A percentile compares a stretch with the other conserved stretches of the same genome.
Evolutionary conservation across 2,888 invertebrate genomes (phyloP).

Genomic region (Rapana venosa): DNA sequence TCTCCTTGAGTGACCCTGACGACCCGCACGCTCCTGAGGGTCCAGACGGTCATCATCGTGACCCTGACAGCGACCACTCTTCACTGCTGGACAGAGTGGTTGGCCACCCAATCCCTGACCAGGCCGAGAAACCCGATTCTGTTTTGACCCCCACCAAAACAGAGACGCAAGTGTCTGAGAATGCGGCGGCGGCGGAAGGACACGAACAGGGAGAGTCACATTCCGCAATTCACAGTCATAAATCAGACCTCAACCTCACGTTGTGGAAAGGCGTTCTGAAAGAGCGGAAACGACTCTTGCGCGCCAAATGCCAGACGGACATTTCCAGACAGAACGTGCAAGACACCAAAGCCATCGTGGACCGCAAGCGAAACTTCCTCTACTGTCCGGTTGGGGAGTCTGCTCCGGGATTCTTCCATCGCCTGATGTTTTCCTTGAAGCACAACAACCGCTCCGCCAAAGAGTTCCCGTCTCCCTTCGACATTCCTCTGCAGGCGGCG

Average conservation of each 20-base stretch:
- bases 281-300: constrained; percentile 2
- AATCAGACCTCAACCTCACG: neutral
- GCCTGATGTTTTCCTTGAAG: constrained; percentile 34
- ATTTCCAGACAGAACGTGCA: neutral
- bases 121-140: neutral
- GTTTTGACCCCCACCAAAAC: neutral
- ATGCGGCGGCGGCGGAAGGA: neutral
- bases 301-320: constrained; percentile 2
- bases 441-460: constrained; percentile 13
- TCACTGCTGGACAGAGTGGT: too few relatives aligned
- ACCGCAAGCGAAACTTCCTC: constrained; percentile 3
- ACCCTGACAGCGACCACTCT: too few relatives aligned
- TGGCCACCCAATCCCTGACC: too few relatives aligned
- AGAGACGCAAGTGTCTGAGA: neutral
- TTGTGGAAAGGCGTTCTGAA: neutral
- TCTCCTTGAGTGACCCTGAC: neutral
- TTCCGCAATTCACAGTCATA: neutral
- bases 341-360: constrained; percentile 30
- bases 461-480: constrained; percentile 37
- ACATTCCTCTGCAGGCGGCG: constrained; percentile 39
- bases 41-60: too few relatives aligned
- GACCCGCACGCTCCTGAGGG: neutral
- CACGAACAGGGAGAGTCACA: neutral
- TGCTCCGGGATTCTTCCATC: constrained; percentile 36
- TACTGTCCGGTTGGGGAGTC: constrained; percentile 46